Conservation (phyloP, 2,888 invertebrate species). For the Lochmaea capreae region DNA sequence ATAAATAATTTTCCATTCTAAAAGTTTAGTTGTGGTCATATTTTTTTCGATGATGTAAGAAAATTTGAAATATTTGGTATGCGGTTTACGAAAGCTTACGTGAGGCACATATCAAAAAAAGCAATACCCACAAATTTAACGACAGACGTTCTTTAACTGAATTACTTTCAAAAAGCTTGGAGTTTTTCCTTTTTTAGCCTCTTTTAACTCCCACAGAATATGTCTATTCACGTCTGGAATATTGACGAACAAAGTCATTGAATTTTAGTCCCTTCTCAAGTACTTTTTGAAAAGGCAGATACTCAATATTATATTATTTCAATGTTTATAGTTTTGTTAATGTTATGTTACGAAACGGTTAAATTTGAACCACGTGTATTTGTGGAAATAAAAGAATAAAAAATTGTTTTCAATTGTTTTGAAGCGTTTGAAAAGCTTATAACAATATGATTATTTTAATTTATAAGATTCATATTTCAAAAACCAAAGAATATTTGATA, state of each 20-base stretch:
- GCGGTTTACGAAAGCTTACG: slow-evolving; percentile 55
- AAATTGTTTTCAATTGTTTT: too few relatives aligned
- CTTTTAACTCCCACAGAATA: slow-evolving; percentile 15
- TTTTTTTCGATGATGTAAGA: neutral
- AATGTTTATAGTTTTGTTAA: neutral
- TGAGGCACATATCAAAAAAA: slow-evolving; percentile 55
- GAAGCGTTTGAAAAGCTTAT: too few relatives aligned
- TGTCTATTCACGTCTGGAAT: slow-evolving; percentile 26
- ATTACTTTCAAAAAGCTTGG: slow-evolving; percentile 55
- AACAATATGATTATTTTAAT: too few relatives aligned
- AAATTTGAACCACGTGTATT: too few relatives aligned
- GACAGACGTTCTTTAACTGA: slow-evolving; percentile 58
- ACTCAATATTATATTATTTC: neutral
- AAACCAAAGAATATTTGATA: too few relatives aligned
- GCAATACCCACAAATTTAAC: slow-evolving; percentile 48
- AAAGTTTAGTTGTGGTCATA: neutral
- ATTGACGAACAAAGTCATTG: slow-evolving; percentile 11
- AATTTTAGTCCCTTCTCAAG: neutral
- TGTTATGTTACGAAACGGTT: too few relatives aligned
- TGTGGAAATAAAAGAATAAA: too few relatives aligned
- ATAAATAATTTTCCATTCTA: too few relatives aligned
- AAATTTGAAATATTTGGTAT: slow-evolving; percentile 46
- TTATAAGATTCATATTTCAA: too few relatives aligned
- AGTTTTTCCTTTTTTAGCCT: slow-evolving; percentile 39
- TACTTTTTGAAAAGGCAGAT: neutral